Evolutionary conservation across 2,888 invertebrate genomes (phyloP).

Genomic region (Notodonta ziczac): DNA sequence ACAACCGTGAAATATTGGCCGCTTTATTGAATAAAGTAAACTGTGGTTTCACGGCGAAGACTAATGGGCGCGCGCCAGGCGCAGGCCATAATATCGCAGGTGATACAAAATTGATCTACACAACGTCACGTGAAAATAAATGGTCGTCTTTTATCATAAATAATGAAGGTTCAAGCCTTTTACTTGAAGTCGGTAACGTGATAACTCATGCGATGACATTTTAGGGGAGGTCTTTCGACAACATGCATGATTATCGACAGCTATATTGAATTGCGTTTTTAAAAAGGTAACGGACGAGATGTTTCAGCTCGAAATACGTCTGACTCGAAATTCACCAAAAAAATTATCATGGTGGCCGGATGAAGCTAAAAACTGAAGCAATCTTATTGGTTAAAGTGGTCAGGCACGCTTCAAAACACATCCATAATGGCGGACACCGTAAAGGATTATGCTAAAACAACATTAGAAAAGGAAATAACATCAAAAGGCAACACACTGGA

Average conservation of each 20-base stretch:
- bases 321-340: background rate
- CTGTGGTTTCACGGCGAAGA: slow-evolving; percentile 6
- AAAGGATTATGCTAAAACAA: too few relatives aligned
- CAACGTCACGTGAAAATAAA: slow-evolving; percentile 45
- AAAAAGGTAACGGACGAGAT: too few relatives aligned
- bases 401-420: too few relatives aligned
- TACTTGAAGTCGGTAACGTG: slow-evolving; percentile 23
- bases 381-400: too few relatives aligned
- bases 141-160: slow-evolving; percentile 48
- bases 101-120: slow-evolving; percentile 51
- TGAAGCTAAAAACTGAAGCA: too few relatives aligned
- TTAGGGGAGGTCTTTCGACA: slow-evolving; percentile 27
- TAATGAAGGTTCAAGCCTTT: slow-evolving; percentile 36
- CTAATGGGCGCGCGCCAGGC: slow-evolving; percentile 9
- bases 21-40: slow-evolving; percentile 8
- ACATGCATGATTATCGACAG: slow-evolving; percentile 34
- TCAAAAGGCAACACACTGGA: too few relatives aligned
- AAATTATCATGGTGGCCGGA: too few relatives aligned
- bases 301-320: too few relatives aligned
- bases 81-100: slow-evolving; percentile 36
- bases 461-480: too few relatives aligned
- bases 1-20: slow-evolving; percentile 7
- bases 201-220: slow-evolving; percentile 11
- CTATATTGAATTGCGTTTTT: background rate
- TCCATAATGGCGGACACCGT: too few relatives aligned